These are phyloP conservation scores for Ceratotherium simum DNA, from an alignment of 2,113 vertebrate species.

Conservation along the genomic window DNA sequence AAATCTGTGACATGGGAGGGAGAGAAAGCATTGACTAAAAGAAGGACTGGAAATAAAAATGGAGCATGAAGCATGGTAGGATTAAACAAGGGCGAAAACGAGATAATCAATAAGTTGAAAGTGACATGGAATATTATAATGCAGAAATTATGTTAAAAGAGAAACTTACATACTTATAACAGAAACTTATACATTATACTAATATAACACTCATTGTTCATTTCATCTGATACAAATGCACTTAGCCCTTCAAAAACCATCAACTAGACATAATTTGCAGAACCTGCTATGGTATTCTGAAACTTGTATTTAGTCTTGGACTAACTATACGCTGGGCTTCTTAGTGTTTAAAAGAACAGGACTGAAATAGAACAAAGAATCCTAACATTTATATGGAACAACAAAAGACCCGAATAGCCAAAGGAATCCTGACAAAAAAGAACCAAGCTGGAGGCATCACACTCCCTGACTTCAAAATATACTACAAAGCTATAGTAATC, in stretches of 20 bases:
- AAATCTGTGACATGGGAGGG: not conserved
- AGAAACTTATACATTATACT: constrained; percentile 1
- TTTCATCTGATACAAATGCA: not conserved
- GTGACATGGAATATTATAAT: not conserved
- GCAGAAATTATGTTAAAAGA: not conserved
- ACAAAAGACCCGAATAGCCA: no score
- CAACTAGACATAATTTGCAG: not conserved
- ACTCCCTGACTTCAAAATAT: no score
- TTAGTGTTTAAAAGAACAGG: constrained; percentile 10
- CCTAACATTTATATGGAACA: no score
- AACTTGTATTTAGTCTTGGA: not conserved
- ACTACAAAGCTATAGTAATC: no score
- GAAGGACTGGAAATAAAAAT: not conserved
- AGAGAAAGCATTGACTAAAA: not conserved
- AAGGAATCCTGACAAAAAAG: no score
- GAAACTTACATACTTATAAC: not conserved
- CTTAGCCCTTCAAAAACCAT: not conserved
- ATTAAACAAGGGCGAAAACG: not conserved
- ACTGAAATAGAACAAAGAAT: no score
- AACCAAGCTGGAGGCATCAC: no score
- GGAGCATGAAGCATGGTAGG: not conserved
- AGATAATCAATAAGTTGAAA: constrained; percentile 26
- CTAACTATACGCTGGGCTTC: not conserved
- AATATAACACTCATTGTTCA: not conserved
- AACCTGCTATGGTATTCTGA: not conserved